These are phyloP conservation scores for Sebastes steindachneri DNA, from an alignment of 2,797 vertebrate genomes.

Conservation along the genomic window DNA sequence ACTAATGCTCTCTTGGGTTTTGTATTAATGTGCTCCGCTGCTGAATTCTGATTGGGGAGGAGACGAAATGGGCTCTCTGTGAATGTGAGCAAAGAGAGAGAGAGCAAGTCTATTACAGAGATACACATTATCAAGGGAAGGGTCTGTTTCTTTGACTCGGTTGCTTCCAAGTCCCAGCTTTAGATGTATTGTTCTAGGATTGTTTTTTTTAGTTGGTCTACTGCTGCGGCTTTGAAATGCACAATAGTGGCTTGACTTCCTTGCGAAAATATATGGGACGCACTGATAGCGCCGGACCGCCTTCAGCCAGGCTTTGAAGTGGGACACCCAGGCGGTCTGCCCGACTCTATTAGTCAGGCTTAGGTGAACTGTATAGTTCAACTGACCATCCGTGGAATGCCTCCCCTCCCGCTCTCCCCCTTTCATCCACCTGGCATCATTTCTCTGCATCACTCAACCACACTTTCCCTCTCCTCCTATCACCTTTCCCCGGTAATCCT, in stretches of 20 bases:
- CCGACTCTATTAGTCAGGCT: conserved; percentile 31
- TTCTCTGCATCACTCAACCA: conserved; percentile 37
- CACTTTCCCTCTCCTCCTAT: conserved; percentile 38
- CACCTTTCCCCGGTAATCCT: conserved; percentile 34
- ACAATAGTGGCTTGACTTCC: conserved; percentile 77
- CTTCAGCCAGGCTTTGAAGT: conserved; percentile 71
- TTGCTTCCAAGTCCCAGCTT: conserved; percentile 54
- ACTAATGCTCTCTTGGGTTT: conserved; percentile 59
- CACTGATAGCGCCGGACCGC: conserved; percentile 42
- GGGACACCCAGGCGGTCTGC: conserved; percentile 33
- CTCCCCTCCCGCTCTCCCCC: background rate
- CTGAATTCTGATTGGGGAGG: conserved; percentile 56
- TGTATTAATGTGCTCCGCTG: conserved; percentile 54
- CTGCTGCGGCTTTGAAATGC: conserved; percentile 60
- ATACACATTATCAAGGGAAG: conserved; percentile 54
- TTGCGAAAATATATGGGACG: conserved; percentile 62
- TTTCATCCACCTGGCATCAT: conserved; percentile 27
- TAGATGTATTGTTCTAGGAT: conserved; percentile 74
- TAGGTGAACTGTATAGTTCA: conserved; percentile 39
- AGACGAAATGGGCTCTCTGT: conserved; percentile 49
- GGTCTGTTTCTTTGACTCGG: conserved; percentile 44
- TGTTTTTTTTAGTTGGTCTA: conserved; percentile 40
- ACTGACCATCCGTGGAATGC: conserved; percentile 19
- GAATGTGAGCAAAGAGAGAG: conserved; percentile 5
- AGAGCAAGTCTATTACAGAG: conserved; percentile 52